Evolutionary conservation across 2,797 vertebrate species (phyloP).

Genomic region (Microcaecilia unicolor): DNA sequence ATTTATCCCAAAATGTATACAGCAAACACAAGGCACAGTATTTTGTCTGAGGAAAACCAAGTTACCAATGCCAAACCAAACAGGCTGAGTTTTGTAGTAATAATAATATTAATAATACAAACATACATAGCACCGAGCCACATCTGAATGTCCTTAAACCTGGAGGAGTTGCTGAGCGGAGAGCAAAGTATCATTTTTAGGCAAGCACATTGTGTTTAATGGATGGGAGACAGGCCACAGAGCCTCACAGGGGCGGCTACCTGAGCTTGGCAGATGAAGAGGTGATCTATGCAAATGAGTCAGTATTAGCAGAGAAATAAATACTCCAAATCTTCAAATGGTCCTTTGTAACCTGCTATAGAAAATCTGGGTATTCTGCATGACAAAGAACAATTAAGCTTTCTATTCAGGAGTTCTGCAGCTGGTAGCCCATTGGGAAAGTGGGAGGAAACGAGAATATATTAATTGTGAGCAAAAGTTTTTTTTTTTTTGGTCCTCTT

Average conservation of each 20-base stretch:
- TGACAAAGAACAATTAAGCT: conserved; percentile 97
- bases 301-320: conserved; percentile 40
- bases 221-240: background rate
- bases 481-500: conserved; percentile 34
- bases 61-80: too few relatives aligned
- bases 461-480: conserved; percentile 59
- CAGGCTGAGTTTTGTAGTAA: too few relatives aligned
- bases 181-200: background rate
- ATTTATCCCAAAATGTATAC: too few relatives aligned
- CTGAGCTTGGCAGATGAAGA: conserved; percentile 38
- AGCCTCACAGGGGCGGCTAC: conserved; percentile 24
- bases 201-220: background rate
- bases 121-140: too few relatives aligned
- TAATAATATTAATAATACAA: too few relatives aligned
- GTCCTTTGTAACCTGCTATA: conserved; percentile 66
- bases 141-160: too few relatives aligned
- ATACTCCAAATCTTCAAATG: conserved; percentile 50
- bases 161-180: background rate
- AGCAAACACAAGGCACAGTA: too few relatives aligned
- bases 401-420: conserved; percentile 81
- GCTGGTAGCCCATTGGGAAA: conserved; percentile 84
- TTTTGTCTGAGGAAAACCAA: too few relatives aligned
- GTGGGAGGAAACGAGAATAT: conserved; percentile 72
- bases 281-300: conserved; percentile 48
- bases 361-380: conserved; percentile 81